Evolutionary conservation across 2,797 vertebrate species (phyloP).

Genomic region (Gobionotothen gibberifrons): DNA sequence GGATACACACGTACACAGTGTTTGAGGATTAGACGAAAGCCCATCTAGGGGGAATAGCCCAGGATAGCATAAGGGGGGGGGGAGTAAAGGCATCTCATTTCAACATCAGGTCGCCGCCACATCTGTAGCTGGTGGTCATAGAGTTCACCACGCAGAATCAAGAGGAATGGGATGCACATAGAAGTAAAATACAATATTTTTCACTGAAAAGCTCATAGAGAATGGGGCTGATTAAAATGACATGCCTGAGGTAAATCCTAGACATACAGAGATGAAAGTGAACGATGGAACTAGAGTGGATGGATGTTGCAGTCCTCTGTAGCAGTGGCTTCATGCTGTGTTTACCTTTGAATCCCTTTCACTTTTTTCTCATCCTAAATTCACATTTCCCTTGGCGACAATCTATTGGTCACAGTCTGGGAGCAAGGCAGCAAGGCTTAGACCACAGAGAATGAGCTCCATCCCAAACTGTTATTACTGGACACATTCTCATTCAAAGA

Average conservation of each 20-base stretch:
- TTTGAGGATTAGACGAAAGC: slow-evolving; percentile 83
- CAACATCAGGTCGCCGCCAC: slow-evolving; percentile 13
- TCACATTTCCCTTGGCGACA: slow-evolving; percentile 62
- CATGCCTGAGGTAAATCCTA: slow-evolving; percentile 25
- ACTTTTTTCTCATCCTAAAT: slow-evolving; percentile 50
- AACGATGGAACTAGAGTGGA: slow-evolving; percentile 9
- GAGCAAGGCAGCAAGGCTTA: slow-evolving; percentile 34
- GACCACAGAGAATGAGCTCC: slow-evolving; percentile 39
- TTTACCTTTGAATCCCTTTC: slow-evolving; percentile 58
- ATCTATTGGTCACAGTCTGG: slow-evolving; percentile 74
- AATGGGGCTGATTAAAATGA: slow-evolving; percentile 23
- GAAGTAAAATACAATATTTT: not conserved
- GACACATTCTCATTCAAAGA: slow-evolving; percentile 44
- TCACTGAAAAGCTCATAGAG: slow-evolving; percentile 7
- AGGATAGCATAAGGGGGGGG: slow-evolving; percentile 39
- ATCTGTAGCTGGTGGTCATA: slow-evolving; percentile 14
- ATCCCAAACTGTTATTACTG: slow-evolving; percentile 35
- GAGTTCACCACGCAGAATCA: slow-evolving; percentile 22
- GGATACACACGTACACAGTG: slow-evolving; percentile 80
- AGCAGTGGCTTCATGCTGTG: slow-evolving; percentile 47
- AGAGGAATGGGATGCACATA: slow-evolving; percentile 2
- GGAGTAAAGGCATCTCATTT: slow-evolving; percentile 68
- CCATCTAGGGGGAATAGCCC: slow-evolving; percentile 73
- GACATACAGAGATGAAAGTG: slow-evolving; percentile 18
- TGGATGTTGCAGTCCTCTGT: slow-evolving; percentile 32